These are phyloP conservation scores for Epicampocera succincta DNA, from an alignment of 2,888 invertebrate species.

Conservation along the genomic window DNA sequence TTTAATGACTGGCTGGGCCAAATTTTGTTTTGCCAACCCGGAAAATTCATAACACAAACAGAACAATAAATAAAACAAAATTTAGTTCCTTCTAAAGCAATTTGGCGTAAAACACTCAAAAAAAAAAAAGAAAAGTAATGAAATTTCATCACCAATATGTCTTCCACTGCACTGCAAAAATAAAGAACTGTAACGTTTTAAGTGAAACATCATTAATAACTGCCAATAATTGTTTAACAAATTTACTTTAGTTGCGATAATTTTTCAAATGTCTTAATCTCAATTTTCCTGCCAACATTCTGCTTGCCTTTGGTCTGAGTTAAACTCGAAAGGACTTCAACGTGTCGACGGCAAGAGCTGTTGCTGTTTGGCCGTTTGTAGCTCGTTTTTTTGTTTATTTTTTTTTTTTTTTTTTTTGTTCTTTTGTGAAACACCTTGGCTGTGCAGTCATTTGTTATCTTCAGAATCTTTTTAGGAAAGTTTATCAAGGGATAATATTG, in stretches of 20 bases:
- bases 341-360: not conserved
- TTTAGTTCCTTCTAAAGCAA: conserved; percentile 47
- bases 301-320: conserved; percentile 34
- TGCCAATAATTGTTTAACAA: conserved; percentile 68
- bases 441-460: conserved; percentile 68
- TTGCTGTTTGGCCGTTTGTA: conserved; percentile 28
- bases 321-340: conserved; percentile 5
- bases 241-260: conserved; percentile 56
- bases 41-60: not conserved
- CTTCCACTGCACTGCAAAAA: conserved; percentile 24
- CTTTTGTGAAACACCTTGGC: conserved; percentile 53
- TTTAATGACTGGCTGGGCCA: conserved; percentile 1
- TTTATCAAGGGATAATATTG: conserved; percentile 68
- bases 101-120: conserved; percentile 2
- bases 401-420: too few species aligned
- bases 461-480: conserved; percentile 61
- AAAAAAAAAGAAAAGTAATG: too few species aligned
- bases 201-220: conserved; percentile 67
- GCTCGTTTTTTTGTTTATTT: too few species aligned
- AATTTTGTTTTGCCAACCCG: not conserved
- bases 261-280: conserved; percentile 68
- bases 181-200: conserved; percentile 1
- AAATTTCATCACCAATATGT: conserved; percentile 42
- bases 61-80: conserved; percentile 7
- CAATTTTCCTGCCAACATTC: conserved; percentile 32